These are phyloP conservation scores for Scomber japonicus DNA, from an alignment of 2,113 vertebrate species.

Conservation along the genomic window DNA sequence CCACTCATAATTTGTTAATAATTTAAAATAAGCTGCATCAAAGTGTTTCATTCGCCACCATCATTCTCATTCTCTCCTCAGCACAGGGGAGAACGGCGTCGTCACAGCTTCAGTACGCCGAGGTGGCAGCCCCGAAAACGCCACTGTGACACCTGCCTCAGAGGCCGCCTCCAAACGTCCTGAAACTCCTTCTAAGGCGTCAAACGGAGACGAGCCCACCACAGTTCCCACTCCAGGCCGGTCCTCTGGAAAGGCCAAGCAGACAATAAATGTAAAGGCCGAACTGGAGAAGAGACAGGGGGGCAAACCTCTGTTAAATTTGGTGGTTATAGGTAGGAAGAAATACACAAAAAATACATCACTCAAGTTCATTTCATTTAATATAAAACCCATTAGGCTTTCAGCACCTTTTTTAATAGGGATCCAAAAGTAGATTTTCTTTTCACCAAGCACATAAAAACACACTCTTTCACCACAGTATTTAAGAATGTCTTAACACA, in stretches of 20 bases:
- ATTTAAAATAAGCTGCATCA: too few species aligned
- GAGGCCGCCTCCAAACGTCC: constrained; percentile 72
- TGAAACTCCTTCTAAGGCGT: constrained; percentile 79
- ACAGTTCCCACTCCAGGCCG: constrained; percentile 81
- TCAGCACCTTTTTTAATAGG: too few species aligned
- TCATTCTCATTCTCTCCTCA: constrained; percentile 31
- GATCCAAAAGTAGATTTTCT: not conserved
- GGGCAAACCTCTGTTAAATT: constrained; percentile 94
- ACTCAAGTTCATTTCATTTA: not conserved
- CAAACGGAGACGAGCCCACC: constrained; percentile 80
- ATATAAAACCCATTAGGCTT: too few species aligned
- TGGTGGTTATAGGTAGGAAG: constrained; percentile 95
- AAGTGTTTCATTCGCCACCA: too few species aligned
- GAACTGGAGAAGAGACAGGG: constrained; percentile 97
- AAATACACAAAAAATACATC: not conserved
- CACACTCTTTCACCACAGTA: not conserved
- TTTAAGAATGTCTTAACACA: not conserved
- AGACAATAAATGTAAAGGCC: constrained; percentile 90
- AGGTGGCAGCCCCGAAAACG: constrained; percentile 81
- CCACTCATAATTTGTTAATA: not conserved
- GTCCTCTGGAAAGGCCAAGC: constrained; percentile 88
- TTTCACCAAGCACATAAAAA: not conserved
- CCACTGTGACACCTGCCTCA: constrained; percentile 35
- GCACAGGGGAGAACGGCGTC: constrained; percentile 88
- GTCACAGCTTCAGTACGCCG: constrained; percentile 75